These are phyloP conservation scores for Turritopsis dohrnii DNA, from an alignment of 30 jellyfish, hydroid and myxozoan species.

Conservation along the genomic window DNA sequence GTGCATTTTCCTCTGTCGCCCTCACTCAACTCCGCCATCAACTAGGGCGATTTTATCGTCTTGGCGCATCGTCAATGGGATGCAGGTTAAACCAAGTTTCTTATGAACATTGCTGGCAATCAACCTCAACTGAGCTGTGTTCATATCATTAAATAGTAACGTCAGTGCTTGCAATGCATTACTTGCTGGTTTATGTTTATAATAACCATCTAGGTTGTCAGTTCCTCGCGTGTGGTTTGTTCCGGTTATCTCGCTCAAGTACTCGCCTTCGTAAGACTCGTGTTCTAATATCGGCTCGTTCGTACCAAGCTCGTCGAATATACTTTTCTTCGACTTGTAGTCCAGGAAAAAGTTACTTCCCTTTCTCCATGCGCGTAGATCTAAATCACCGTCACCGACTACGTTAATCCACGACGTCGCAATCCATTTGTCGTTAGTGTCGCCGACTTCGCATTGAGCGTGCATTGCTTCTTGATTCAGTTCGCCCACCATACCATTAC, in stretches of 20 bases:
- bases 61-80: not conserved
- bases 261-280: conserved; percentile 74
- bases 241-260: conserved; percentile 32
- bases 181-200: conserved; percentile 49
- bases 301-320: conserved; percentile 59
- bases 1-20: not conserved
- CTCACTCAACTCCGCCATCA: not conserved
- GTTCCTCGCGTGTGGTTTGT: conserved; percentile 45
- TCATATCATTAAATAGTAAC: conserved; percentile 58
- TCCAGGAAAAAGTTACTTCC: conserved; percentile 74
- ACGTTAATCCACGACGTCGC: conserved; percentile 86
- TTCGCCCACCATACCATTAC: conserved; percentile 84
- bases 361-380: conserved; percentile 97
- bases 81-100: conserved; percentile 70
- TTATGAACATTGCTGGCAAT: conserved; percentile 78
- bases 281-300: conserved; percentile 25
- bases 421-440: conserved; percentile 74
- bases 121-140: conserved; percentile 42
- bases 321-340: conserved; percentile 27
- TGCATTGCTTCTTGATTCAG: conserved; percentile 62
- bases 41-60: not conserved
- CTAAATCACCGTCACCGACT: conserved; percentile 89
- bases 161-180: conserved; percentile 77
- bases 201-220: conserved; percentile 6
- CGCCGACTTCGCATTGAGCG: conserved; percentile 93